These are phyloP conservation scores for Pristionchus mayeri DNA, from an alignment of 2,888 invertebrate species.

Conservation along the genomic window DNA sequence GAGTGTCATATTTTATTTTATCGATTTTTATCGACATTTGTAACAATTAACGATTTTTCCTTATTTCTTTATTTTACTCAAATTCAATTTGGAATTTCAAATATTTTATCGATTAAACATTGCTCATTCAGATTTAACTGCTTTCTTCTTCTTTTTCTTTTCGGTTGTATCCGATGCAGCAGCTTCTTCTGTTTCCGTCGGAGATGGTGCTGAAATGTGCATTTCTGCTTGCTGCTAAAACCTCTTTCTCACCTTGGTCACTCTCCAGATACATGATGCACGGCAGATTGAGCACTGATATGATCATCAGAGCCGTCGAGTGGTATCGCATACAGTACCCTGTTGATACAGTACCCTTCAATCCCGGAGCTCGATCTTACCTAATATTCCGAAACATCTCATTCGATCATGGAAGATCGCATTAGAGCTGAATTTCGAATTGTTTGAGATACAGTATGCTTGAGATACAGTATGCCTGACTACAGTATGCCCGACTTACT, in stretches of 20 bases:
- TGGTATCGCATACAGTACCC: constrained; percentile 31
- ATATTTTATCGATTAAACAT: too few species aligned
- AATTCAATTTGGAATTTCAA: too few species aligned
- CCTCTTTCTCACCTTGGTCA: background rate
- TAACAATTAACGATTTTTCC: too few species aligned
- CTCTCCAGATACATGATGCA: constrained; percentile 40
- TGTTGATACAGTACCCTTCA: background rate
- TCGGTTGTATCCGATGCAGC: background rate
- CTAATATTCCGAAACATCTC: constrained; percentile 47
- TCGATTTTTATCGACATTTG: background rate
- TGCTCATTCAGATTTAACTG: background rate
- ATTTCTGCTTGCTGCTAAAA: background rate
- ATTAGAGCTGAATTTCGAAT: constrained; percentile 21
- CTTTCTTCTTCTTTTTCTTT: background rate
- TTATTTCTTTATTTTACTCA: background rate
- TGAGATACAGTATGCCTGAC: background rate
- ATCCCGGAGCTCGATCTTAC: background rate
- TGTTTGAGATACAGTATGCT: too few species aligned
- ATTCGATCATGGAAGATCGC: constrained; percentile 43
- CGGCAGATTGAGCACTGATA: background rate
- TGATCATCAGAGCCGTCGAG: constrained; percentile 16
- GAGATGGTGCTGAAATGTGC: background rate
- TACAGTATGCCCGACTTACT: too few species aligned
- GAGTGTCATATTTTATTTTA: background rate
- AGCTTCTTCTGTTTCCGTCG: background rate